Evolutionary conservation across 2,797 vertebrate genomes (phyloP).

Genomic region (Podarcis lilfordi): DNA sequence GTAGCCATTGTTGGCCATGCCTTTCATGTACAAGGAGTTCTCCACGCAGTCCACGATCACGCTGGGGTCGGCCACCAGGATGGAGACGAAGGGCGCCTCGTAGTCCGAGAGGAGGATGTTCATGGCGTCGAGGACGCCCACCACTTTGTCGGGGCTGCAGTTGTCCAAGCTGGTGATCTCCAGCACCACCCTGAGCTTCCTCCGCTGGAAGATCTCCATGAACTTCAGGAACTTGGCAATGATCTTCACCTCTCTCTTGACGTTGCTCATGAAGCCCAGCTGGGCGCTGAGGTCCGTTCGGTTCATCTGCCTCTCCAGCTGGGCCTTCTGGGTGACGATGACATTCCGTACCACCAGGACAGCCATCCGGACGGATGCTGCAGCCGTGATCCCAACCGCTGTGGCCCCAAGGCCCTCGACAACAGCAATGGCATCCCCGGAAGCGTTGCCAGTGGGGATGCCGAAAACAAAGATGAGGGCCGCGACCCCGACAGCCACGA

Average conservation of each 20-base stretch:
- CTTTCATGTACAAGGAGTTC: slow-evolving; percentile 68
- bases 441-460: neutral
- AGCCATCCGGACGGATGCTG: slow-evolving; percentile 50
- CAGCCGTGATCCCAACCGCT: slow-evolving; percentile 75
- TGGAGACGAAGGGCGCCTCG: slow-evolving; percentile 81
- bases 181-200: slow-evolving; percentile 80
- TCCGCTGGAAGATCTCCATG: slow-evolving; percentile 82
- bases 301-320: slow-evolving; percentile 78
- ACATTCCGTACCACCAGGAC: slow-evolving; percentile 75
- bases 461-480: slow-evolving; percentile 43
- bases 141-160: slow-evolving; percentile 80
- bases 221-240: slow-evolving; percentile 80
- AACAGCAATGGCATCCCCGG: slow-evolving; percentile 11
- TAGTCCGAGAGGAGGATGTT: slow-evolving; percentile 83
- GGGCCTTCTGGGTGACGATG: slow-evolving; percentile 72
- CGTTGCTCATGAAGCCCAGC: slow-evolving; percentile 85
- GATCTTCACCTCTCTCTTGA: slow-evolving; percentile 81
- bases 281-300: slow-evolving; percentile 72
- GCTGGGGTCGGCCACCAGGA: slow-evolving; percentile 81
- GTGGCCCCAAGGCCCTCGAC: slow-evolving; percentile 74
- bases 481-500: neutral
- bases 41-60: slow-evolving; percentile 81
- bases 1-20: slow-evolving; percentile 72
- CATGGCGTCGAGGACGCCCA: slow-evolving; percentile 80
- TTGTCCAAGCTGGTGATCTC: slow-evolving; percentile 82